A percentile compares a stretch with the other conserved stretches of the same genome.
phyloP scores from a whole-genome alignment of 2,888 invertebrate genomes.

The Spisula subtruncata region DNA sequence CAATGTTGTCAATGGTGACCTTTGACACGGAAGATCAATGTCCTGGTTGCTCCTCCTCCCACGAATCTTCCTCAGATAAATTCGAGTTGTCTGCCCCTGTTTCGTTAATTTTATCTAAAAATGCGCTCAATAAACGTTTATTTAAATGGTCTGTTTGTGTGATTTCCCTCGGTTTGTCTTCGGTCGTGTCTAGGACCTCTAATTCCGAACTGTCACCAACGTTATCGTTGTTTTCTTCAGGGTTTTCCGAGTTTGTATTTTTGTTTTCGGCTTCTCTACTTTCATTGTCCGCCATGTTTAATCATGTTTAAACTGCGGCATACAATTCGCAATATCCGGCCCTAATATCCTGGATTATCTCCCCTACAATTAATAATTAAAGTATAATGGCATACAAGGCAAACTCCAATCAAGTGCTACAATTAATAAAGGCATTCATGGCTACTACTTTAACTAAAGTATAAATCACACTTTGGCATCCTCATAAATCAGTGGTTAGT shows the following conservation, averaged over 20 bases:
- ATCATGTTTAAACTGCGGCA: too few species aligned
- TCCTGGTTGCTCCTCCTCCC: conserved; percentile 49
- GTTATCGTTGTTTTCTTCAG: conserved; percentile 9
- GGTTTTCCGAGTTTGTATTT: not conserved
- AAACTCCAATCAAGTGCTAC: too few species aligned
- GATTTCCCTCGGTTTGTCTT: conserved; percentile 67
- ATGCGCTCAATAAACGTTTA: conserved; percentile 73
- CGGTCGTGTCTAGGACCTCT: conserved; percentile 26
- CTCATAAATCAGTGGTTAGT: too few species aligned
- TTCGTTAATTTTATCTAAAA: conserved; percentile 70
- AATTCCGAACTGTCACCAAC: not conserved
- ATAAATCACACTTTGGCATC: too few species aligned
- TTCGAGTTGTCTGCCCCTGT: conserved; percentile 42
- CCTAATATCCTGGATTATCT: too few species aligned
- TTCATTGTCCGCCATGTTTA: conserved; percentile 33
- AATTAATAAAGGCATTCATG: too few species aligned
- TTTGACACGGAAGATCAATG: conserved; percentile 35
- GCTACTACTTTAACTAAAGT: too few species aligned
- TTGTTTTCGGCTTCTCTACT: not conserved
- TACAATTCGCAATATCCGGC: too few species aligned
- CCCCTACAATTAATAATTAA: too few species aligned
- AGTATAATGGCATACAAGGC: too few species aligned
- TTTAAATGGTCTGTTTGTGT: conserved; percentile 78
- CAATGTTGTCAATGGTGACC: not conserved
- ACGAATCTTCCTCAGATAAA: conserved; percentile 36